Conservation (phyloP, 1,140 invertebrate genomes). For the Amphibalanus amphitrite region DNA sequence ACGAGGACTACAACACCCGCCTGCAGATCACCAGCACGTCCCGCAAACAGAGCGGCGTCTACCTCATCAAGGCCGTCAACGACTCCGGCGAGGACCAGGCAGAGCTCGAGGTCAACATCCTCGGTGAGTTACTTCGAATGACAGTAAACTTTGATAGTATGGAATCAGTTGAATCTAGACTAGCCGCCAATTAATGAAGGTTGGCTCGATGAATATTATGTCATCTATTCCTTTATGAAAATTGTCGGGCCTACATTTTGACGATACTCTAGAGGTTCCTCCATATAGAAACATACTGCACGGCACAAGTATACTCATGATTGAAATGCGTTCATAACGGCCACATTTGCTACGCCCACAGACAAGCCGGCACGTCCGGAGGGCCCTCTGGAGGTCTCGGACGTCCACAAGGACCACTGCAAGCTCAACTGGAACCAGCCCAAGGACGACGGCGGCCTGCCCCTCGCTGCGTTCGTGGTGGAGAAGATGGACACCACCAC, state of each 20-base stretch:
- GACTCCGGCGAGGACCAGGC: slow-evolving; percentile 83
- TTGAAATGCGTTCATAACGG: too few species aligned
- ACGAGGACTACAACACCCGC: slow-evolving; percentile 85
- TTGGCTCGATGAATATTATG: too few species aligned
- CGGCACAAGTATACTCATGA: too few species aligned
- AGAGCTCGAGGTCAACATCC: slow-evolving; percentile 78
- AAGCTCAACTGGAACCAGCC: slow-evolving; percentile 91
- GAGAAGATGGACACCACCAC: slow-evolving; percentile 82
- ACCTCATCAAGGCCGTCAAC: slow-evolving; percentile 81
- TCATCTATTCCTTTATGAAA: too few species aligned
- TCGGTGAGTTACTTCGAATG: too few species aligned
- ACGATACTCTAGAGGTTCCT: too few species aligned
- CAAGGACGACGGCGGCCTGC: slow-evolving; percentile 84
- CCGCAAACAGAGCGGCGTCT: slow-evolving; percentile 70
- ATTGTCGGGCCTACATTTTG: too few species aligned
- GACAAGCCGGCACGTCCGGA: slow-evolving; percentile 89
- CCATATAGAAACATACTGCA: too few species aligned
- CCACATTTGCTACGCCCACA: too few species aligned
- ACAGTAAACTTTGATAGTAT: too few species aligned
- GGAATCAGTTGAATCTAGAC: too few species aligned
- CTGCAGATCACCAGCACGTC: slow-evolving; percentile 59
- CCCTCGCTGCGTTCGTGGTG: slow-evolving; percentile 73
- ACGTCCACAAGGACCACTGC: slow-evolving; percentile 86
- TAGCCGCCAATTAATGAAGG: too few species aligned
- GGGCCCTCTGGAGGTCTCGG: slow-evolving; percentile 77